Percentiles rank a stretch among this genome's conserved stretches.
These are phyloP conservation scores for Ptychobarbus kaznakovi DNA, from an alignment of 2,797 vertebrate genomes.

Conservation along the genomic window DNA sequence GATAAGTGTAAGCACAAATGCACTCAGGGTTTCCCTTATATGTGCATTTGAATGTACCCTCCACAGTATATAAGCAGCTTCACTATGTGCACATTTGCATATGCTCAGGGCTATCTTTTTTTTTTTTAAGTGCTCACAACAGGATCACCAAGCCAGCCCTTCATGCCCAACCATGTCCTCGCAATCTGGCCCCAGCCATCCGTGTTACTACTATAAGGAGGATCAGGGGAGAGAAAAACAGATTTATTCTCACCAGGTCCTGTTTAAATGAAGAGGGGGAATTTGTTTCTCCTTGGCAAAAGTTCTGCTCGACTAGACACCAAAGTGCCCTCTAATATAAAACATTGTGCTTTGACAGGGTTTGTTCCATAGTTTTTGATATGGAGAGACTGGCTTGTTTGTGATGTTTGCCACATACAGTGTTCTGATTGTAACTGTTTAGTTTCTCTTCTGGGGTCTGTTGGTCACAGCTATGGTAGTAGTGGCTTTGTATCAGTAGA, in stretches of 20 bases:
- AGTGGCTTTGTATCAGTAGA: background rate
- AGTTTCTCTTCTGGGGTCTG: constrained; percentile 24
- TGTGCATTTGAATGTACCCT: constrained; percentile 21
- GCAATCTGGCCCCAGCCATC: constrained; percentile 63
- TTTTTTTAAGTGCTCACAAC: constrained; percentile 50
- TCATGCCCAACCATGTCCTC: constrained; percentile 51
- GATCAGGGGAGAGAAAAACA: constrained; percentile 34
- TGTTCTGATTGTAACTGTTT: constrained; percentile 28
- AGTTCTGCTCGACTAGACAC: constrained; percentile 49
- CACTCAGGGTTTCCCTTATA: constrained; percentile 26
- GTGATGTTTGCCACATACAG: constrained; percentile 16
- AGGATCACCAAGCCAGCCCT: constrained; percentile 49
- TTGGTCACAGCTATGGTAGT: constrained; percentile 24
- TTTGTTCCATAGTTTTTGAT: constrained; percentile 24
- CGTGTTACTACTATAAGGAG: constrained; percentile 57
- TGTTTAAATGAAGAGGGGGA: constrained; percentile 49
- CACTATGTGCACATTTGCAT: constrained; percentile 39
- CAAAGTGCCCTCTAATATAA: constrained; percentile 43
- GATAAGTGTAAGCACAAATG: constrained; percentile 38
- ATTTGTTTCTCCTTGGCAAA: constrained; percentile 48
- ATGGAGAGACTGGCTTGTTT: background rate
- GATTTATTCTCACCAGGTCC: constrained; percentile 55
- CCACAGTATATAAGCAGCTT: constrained; percentile 24
- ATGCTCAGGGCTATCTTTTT: constrained; percentile 50
- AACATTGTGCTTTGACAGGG: constrained; percentile 24